A percentile compares a stretch with the other conserved stretches of the same genome.
These are phyloP conservation scores for Sebastes matsubarae DNA, from an alignment of 2,797 vertebrate species.

Conservation along the genomic window DNA sequence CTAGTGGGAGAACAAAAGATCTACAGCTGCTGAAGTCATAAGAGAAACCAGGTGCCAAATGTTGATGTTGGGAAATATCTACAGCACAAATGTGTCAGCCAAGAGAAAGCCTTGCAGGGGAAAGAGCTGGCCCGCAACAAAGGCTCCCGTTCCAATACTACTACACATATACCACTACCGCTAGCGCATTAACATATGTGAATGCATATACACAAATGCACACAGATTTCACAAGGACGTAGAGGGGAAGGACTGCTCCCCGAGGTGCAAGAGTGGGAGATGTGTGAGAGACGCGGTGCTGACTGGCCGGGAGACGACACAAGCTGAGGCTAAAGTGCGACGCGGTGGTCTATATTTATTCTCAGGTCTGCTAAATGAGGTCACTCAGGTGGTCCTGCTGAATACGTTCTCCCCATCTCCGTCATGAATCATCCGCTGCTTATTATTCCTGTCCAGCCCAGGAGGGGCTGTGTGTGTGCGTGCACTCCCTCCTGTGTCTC, in stretches of 20 bases:
- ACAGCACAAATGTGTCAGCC: slow-evolving; percentile 67
- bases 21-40: slow-evolving; percentile 83
- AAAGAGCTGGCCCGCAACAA: slow-evolving; percentile 43
- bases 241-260: slow-evolving; percentile 45
- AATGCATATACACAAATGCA: slow-evolving; percentile 23
- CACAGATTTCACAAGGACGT: slow-evolving; percentile 59
- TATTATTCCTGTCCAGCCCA: slow-evolving; percentile 79
- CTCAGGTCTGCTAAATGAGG: slow-evolving; percentile 83
- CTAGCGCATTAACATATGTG: slow-evolving; percentile 37
- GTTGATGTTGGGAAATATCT: slow-evolving; percentile 83
- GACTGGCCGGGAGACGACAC: slow-evolving; percentile 52
- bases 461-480: slow-evolving; percentile 24
- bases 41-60: slow-evolving; percentile 83
- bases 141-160: slow-evolving; percentile 53
- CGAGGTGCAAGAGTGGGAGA: slow-evolving; percentile 54
- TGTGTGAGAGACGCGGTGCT: slow-evolving; percentile 44
- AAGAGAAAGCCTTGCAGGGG: slow-evolving; percentile 54
- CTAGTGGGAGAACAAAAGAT: slow-evolving; percentile 81
- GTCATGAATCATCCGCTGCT: slow-evolving; percentile 83
- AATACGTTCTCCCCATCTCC: slow-evolving; percentile 79
- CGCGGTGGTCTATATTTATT: slow-evolving; percentile 79
- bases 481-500: background rate
- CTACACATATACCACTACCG: slow-evolving; percentile 29
- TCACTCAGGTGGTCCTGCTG: slow-evolving; percentile 82
- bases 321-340: slow-evolving; percentile 31